Base-by-base conservation (phyloP, 1,140 invertebrate species). In the Penaeus chinensis region DNA sequence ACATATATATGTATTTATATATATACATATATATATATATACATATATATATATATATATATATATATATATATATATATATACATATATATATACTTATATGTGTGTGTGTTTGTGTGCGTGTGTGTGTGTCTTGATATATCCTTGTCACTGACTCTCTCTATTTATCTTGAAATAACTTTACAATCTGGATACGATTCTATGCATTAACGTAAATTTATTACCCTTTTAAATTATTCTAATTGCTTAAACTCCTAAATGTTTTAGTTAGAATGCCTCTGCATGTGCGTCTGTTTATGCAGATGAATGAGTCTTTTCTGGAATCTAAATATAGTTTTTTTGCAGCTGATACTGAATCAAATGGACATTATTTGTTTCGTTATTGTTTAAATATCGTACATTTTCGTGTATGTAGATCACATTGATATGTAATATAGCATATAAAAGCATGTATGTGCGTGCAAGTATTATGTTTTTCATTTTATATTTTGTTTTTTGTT, bases 61-160 rank as follows among this genome's bases (percentile, higher is more conserved):
- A 66, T 66, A 66, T 66, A 66, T 66, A 66, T 66, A 66, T 66
- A 66, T 66, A 66, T 66, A 66, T 66, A 66, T 66, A 13, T 66
- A 66, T 66, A 66, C 11, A 66, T 66, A 66, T 66, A 66, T 13
- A 8, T 66, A 66, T 66, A 66, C 24, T 4, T 66, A 5, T 66
- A 13, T 66, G 24, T 66, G 24, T 66, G 11, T 66, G 24, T 66
- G 24, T 66, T 22, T 66, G 24, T 66, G 24, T 66, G 24, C 24
- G 24, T 66, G 24, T 66, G 24, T 66, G 11, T 66, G 24, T 66
- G 24, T 66, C 20, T 66, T 7, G 20, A 66, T 66, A 66, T 66
- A 66, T 66, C 20, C 66, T 69, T 22, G 11, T 27, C 32, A 18
- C 32, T 3, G n/a, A n/a, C 32, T 22, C 32, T 69, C 22, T 69